These are phyloP conservation scores for Pseudochirops corinnae DNA, from an alignment of 2,797 vertebrate genomes.

Conservation along the genomic window DNA sequence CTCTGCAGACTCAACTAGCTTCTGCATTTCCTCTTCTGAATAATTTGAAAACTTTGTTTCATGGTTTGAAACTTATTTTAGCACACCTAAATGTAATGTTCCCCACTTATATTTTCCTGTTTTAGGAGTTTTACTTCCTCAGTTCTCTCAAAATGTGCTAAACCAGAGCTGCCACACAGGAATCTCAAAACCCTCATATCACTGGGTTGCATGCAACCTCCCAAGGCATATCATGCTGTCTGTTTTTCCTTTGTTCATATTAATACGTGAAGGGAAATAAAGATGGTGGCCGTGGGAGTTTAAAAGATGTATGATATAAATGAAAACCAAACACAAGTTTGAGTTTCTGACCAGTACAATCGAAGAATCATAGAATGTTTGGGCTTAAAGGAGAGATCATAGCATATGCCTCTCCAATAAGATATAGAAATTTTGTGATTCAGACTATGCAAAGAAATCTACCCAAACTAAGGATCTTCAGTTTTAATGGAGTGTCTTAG, in stretches of 20 bases:
- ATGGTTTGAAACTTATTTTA: constrained; percentile 42
- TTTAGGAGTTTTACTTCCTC: constrained; percentile 71
- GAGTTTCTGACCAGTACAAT: not conserved
- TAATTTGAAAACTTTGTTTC: constrained; percentile 17
- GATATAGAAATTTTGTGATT: constrained; percentile 56
- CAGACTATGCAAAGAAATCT: constrained; percentile 31
- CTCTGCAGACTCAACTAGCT: constrained; percentile 5
- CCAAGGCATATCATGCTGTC: not conserved
- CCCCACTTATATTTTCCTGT: constrained; percentile 22
- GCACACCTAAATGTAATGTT: constrained; percentile 8
- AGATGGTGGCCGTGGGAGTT: not conserved
- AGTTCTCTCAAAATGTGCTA: not conserved
- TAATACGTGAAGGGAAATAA: not conserved
- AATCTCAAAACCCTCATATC: not conserved
- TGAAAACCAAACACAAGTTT: not conserved
- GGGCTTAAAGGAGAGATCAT: not conserved
- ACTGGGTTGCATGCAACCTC: not conserved
- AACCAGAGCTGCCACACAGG: not conserved
- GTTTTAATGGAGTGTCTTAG: not conserved
- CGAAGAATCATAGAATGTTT: not conserved
- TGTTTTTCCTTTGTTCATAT: not conserved
- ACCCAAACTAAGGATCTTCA: not conserved
- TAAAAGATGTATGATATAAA: not conserved
- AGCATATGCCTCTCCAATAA: constrained; percentile 14
- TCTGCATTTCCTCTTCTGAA: constrained; percentile 38